Base-by-base conservation (phyloP, 2,113 vertebrate species). In the Odontophorus gujanensis region DNA sequence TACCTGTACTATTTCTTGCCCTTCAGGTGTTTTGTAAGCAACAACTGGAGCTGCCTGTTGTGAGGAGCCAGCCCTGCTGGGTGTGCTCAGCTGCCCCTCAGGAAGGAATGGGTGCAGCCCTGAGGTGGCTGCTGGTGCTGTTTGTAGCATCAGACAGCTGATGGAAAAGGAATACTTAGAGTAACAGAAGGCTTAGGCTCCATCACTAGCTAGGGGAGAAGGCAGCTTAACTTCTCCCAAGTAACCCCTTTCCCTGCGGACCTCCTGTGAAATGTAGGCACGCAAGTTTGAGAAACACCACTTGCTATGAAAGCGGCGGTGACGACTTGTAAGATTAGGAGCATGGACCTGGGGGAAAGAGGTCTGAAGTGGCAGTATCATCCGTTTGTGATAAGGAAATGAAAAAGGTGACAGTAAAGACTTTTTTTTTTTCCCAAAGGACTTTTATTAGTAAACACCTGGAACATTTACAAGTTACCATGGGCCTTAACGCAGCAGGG, bases 371-470 rank as follows among this genome's bases (percentile, higher is more conserved):
- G 11, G 14, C 10, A 42, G 34, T n/a, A 55, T 45, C 55, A 43
- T 26, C 12, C 59, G 5, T 19, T 53, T 42, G 3, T 1, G 24
- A 61, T 2, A 80, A 17, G 4, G 2, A 77, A 71, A 61, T 21
- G 51, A 81, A 43, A 62, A 71, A 71, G 25, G 72, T 6, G 38
- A 76, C 75, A 94, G 50, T 32, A 62, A 21, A 83, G 8, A 74
- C 34, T 6, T n/a, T 13, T 61, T 51, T 65, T 42, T 42, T 94
- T 59, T 40, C 10, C 7, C 57, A 83, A 80, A 95, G 96, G 61
- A 68, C 26, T 86, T 98, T 97, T 97, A 98, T 97, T 97, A 96
- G 81, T 67, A 93, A 96, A 92, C 80, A 88, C 57, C 30, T 89
- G 93, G 72, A 93, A 95, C 93, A 96, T 86, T 94, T 88, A 87